Conservation (phyloP, 2,888 invertebrate species). For the Pseudococcus jackbeardsleyi region DNA sequence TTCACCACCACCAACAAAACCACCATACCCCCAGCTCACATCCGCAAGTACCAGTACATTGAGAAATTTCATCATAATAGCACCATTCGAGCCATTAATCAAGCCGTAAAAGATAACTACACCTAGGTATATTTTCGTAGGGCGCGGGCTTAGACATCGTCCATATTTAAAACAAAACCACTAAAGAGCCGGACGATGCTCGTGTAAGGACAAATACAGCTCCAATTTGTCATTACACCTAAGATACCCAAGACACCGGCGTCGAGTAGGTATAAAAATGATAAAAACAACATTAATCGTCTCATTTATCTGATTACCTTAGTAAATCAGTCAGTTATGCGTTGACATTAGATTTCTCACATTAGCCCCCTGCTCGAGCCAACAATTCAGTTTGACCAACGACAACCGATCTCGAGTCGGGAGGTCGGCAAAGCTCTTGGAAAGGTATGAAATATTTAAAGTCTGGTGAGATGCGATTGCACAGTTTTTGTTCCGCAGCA, state of each 20-base stretch:
- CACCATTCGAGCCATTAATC: neutral
- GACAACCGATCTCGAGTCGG: neutral
- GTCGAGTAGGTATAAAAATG: neutral
- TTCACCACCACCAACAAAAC: too few species aligned
- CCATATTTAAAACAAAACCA: neutral
- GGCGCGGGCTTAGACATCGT: neutral
- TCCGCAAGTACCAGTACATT: neutral
- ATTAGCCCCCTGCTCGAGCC: neutral
- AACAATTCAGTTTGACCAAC: neutral
- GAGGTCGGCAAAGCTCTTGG: too few species aligned
- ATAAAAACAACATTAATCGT: conserved; percentile 19
- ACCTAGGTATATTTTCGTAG: neutral
- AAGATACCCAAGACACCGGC: neutral
- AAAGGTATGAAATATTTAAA: too few species aligned
- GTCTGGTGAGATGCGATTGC: too few species aligned
- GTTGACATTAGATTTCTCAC: conserved; percentile 5
- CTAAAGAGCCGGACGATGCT: neutral
- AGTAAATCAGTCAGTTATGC: neutral
- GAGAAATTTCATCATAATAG: neutral
- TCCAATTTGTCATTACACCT: conserved; percentile 9
- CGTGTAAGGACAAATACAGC: neutral
- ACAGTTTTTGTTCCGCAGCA: too few species aligned
- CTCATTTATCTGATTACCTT: conserved; percentile 10
- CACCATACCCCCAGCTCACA: too few species aligned
- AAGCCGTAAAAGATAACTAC: neutral